Base-by-base conservation (phyloP, 2,888 invertebrate genomes). In the Formica aserva region DNA sequence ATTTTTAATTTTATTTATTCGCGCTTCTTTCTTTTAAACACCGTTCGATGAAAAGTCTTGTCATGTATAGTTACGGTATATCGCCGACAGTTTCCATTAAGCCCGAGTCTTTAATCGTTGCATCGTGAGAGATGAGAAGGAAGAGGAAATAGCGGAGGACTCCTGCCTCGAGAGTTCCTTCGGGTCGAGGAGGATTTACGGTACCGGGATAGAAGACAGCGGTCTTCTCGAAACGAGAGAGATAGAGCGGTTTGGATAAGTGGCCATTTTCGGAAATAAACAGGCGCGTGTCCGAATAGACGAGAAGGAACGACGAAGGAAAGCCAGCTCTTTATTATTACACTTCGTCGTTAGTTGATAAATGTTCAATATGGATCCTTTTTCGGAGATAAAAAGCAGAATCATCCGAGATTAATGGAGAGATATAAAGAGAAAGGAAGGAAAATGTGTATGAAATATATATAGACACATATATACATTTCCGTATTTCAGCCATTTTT, bases 151-250 rank as follows among this genome's bases (percentile, higher is more conserved):
- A 65, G 18, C 32, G 13, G 55, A 81, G 62, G 45, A 45, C 26
- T 29, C 3, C 5, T 3, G 8, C 22, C 26, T 22, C 62, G 52
- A 74, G 71, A 48, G 41, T 45, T 66, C 67, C 69, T 74, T 72
- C 76, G 60, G 69, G 75, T 83, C 81, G 85, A 76, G 55, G 66
- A 71, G 45, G 81, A 87, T 87, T 87, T 83, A 87, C 72, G 74
- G 29, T 57, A 26, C 18, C 32, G 26, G 29, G 45, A 82, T 80
- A 76, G 55, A 65, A 76, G 48, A 60, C 5, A 26, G 29, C 29
- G 3, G 22, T 11, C 41, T 41, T 41, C 69, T 29, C 35, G 41
- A 26, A n/a, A n/a, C 6, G 45, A 55, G 26, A 67, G 60, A 81
- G 75, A 81, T 74, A 75, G 69, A 78, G 57, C 52, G 15, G 62